phyloP scores from a whole-genome alignment of 2,888 invertebrate genomes.

The Hofmannophila pseudospretella region DNA sequence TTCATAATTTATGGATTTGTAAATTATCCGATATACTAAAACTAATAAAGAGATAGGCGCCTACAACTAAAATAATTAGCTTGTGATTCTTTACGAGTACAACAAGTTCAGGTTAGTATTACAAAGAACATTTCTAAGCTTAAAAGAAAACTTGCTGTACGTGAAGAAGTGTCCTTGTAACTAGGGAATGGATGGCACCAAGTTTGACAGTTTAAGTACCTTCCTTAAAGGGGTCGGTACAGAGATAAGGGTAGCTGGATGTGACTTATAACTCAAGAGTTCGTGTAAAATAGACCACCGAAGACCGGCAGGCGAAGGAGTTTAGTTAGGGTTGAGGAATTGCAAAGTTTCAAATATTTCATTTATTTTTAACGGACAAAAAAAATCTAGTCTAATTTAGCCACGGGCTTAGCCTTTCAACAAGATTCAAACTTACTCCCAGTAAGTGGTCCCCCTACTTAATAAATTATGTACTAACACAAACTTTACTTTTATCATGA shows the following conservation, averaged over 20 bases:
- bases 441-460: conserved; percentile 3
- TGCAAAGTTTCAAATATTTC: too few species aligned
- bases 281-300: background rate
- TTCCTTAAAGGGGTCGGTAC: conserved; percentile 9
- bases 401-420: too few species aligned
- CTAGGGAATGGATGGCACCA: conserved; percentile 23
- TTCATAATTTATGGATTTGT: too few species aligned
- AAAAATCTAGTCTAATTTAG: too few species aligned
- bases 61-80: too few species aligned
- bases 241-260: conserved; percentile 17
- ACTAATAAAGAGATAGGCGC: too few species aligned
- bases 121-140: conserved; percentile 20
- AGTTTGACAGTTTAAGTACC: conserved; percentile 40
- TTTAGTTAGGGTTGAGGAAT: background rate
- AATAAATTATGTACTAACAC: conserved; percentile 34
- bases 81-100: too few species aligned
- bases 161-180: conserved; percentile 7
- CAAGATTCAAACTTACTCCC: too few species aligned
- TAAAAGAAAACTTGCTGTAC: conserved; percentile 22
- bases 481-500: conserved; percentile 33
- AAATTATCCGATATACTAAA: too few species aligned
- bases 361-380: background rate
- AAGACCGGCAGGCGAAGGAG: background rate
- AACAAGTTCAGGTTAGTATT: background rate
- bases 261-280: conserved; percentile 4